Conservation (phyloP, 2,113 vertebrate species). For the Furnarius figulus region DNA sequence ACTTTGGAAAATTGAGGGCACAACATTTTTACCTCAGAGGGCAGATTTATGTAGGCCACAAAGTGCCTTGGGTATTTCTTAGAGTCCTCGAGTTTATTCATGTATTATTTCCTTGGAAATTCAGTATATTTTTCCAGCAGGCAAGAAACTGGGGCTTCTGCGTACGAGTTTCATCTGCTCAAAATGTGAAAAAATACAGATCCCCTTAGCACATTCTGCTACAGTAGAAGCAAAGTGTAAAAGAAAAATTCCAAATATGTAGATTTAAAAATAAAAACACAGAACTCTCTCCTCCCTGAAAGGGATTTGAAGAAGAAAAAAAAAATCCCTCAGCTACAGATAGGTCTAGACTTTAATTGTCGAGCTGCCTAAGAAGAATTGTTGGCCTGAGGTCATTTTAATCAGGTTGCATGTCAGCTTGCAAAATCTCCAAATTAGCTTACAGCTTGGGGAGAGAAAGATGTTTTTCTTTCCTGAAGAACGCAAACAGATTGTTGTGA, state of each 20-base stretch:
- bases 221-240: conserved; percentile 24
- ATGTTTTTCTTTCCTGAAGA: conserved; percentile 75
- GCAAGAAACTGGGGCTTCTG: conserved; percentile 44
- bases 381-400: conserved; percentile 78
- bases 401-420: conserved; percentile 78
- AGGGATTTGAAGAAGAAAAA: neutral
- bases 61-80: conserved; percentile 58
- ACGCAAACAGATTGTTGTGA: conserved; percentile 79
- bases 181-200: conserved; percentile 48
- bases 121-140: conserved; percentile 57
- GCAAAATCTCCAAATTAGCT: conserved; percentile 79
- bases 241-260: conserved; percentile 61
- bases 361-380: conserved; percentile 67
- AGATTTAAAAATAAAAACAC: conserved; percentile 63
- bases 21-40: conserved; percentile 25
- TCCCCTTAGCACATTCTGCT: conserved; percentile 51
- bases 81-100: conserved; percentile 27
- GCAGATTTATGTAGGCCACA: conserved; percentile 61
- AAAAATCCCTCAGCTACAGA: neutral
- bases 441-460: conserved; percentile 73
- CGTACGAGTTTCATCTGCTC: conserved; percentile 44
- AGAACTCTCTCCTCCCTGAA: conserved; percentile 8
- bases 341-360: conserved; percentile 68
- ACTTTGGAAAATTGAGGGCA: conserved; percentile 19
- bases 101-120: conserved; percentile 60